phyloP scores from a whole-genome alignment of 2,888 invertebrate species.

The Amblyteles armatorius region DNA sequence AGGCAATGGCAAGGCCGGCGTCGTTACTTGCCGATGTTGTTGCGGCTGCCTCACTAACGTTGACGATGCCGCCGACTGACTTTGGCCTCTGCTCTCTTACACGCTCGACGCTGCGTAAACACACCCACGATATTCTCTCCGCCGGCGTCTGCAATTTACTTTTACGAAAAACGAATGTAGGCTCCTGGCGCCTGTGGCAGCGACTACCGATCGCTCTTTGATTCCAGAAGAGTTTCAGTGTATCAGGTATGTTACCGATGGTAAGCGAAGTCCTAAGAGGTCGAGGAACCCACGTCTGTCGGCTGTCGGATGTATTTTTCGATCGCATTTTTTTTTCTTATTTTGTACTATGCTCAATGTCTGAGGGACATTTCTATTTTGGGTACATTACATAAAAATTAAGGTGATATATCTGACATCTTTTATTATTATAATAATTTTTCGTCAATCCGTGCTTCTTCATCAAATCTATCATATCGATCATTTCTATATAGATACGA shows the following conservation, averaged over 20 bases:
- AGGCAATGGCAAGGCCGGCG: conserved; percentile 73
- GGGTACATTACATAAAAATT: no score
- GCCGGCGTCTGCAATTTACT: neutral
- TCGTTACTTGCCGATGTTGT: conserved; percentile 49
- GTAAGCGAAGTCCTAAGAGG: neutral
- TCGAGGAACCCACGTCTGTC: conserved; percentile 1
- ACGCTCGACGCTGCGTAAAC: conserved; percentile 57
- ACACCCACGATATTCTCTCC: conserved; percentile 61
- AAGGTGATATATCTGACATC: no score
- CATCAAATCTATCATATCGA: no score
- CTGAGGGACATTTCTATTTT: no score
- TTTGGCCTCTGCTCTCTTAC: conserved; percentile 72
- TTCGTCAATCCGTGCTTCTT: no score
- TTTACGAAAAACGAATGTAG: neutral
- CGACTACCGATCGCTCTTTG: conserved; percentile 9
- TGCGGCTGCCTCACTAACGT: conserved; percentile 35
- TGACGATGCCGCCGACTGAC: conserved; percentile 65
- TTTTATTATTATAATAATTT: no score
- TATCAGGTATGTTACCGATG: conserved; percentile 1
- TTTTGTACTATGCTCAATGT: neutral
- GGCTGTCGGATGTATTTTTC: neutral
- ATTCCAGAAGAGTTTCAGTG: conserved; percentile 19
- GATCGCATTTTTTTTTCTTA: neutral
- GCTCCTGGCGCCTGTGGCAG: conserved; percentile 29
- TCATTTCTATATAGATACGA: no score